phyloP scores from a whole-genome alignment of 2,888 invertebrate species.

The Prionchulus punctatus region DNA sequence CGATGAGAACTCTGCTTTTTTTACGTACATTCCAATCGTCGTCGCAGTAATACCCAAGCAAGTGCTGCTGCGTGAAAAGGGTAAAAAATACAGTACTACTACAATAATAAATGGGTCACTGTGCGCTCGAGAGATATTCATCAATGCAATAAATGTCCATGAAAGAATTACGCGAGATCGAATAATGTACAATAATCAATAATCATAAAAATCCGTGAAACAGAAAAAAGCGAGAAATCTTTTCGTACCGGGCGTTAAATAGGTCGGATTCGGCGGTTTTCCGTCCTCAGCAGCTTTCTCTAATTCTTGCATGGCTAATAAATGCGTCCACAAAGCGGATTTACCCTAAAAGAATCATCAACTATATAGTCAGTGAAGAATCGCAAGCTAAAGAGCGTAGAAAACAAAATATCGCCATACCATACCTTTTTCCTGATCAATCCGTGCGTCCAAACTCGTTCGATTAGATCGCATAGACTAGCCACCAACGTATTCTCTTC shows the following conservation, averaged over 20 bases:
- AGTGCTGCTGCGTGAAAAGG: slow-evolving; percentile 47
- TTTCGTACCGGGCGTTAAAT: slow-evolving; percentile 42
- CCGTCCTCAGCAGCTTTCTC: slow-evolving; percentile 39
- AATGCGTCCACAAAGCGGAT: slow-evolving; percentile 89
- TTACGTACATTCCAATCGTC: slow-evolving; percentile 65
- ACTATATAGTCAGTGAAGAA: neutral
- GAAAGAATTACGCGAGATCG: too few species aligned
- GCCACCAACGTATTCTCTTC: slow-evolving; percentile 96
- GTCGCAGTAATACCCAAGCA: slow-evolving; percentile 80
- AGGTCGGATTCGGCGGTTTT: slow-evolving; percentile 42
- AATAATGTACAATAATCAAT: too few species aligned
- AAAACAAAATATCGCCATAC: too few species aligned
- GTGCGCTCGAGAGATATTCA: too few species aligned
- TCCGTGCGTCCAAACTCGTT: slow-evolving; percentile 94
- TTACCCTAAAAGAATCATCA: slow-evolving; percentile 49
- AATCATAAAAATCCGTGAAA: slow-evolving; percentile 4
- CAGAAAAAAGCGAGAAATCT: too few species aligned
- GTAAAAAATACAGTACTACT: slow-evolving; percentile 1
- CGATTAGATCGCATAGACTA: slow-evolving; percentile 87
- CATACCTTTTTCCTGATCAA: slow-evolving; percentile 66
- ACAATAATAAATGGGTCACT: neutral
- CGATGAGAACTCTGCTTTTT: too few species aligned
- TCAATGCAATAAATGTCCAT: too few species aligned
- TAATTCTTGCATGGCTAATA: slow-evolving; percentile 69
- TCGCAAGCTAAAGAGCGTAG: too few species aligned